Evolutionary conservation across 2,888 invertebrate genomes (phyloP).

Genomic region (Dyspetes luteomarginatus): DNA sequence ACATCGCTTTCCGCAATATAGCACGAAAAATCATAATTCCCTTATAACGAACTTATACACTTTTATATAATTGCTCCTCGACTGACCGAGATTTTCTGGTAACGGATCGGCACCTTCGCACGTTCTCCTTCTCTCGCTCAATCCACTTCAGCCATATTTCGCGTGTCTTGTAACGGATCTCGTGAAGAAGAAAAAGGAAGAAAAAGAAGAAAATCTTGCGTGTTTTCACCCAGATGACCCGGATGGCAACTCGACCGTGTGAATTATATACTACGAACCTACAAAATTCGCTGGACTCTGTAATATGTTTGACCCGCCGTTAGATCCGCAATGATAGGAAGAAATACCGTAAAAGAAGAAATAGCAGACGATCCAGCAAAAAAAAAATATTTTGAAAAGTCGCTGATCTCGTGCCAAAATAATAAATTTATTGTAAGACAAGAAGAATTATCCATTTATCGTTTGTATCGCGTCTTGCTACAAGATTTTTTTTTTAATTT

Average conservation of each 20-base stretch:
- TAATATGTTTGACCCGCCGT: too few relatives aligned
- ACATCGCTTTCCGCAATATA: conserved; percentile 46
- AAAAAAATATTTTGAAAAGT: background rate
- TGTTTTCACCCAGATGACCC: conserved; percentile 45
- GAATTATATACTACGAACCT: too few relatives aligned
- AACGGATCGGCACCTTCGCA: conserved; percentile 12
- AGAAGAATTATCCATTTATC: background rate
- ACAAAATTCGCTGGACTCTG: too few relatives aligned
- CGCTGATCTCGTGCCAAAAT: background rate
- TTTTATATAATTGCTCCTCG: background rate
- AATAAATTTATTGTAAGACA: background rate
- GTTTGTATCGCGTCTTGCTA: background rate
- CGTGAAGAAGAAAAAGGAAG: conserved; percentile 7
- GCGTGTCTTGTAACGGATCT: conserved; percentile 34
- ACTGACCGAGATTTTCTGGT: conserved; percentile 55
- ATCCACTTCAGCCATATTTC: conserved; percentile 3
- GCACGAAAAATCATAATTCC: conserved; percentile 62
- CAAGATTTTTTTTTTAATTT: background rate
- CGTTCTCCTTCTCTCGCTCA: conserved; percentile 4
- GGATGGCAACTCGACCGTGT: conserved; percentile 45
- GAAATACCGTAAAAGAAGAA: conserved; percentile 9
- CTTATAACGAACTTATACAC: conserved; percentile 42
- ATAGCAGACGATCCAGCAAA: conserved; percentile 23
- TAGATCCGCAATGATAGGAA: background rate
- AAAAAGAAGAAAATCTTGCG: conserved; percentile 16